phyloP scores from a whole-genome alignment of 1,140 invertebrate genomes.

The Pseudomyrmex gracilis region DNA sequence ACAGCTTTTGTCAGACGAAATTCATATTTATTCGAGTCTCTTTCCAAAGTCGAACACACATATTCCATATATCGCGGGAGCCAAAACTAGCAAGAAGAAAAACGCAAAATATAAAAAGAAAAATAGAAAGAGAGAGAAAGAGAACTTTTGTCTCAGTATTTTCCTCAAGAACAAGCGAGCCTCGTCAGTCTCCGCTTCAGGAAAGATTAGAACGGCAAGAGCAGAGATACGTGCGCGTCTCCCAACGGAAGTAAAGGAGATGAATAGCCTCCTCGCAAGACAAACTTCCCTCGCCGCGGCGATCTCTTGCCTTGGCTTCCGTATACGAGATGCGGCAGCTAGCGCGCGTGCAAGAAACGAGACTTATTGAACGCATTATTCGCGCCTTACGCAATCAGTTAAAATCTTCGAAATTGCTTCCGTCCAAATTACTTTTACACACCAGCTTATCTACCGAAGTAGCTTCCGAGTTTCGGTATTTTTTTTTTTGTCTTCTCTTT shows the following conservation, averaged over 20 bases:
- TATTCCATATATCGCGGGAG: not conserved
- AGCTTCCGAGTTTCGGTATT: not conserved
- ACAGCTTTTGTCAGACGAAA: conserved; percentile 56
- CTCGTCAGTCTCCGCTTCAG: conserved; percentile 53
- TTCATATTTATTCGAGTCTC: conserved; percentile 68
- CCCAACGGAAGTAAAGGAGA: conserved; percentile 56
- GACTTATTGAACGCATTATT: conserved; percentile 45
- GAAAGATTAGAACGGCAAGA: conserved; percentile 64
- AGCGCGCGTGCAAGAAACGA: not conserved
- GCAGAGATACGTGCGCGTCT: conserved; percentile 48
- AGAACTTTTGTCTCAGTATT: conserved; percentile 64
- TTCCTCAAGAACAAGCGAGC: conserved; percentile 42
- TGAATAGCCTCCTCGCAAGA: conserved; percentile 65
- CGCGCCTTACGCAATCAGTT: not conserved
- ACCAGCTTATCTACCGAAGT: not conserved
- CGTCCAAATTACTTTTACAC: not conserved
- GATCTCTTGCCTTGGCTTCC: conserved; percentile 55
- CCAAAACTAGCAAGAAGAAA: conserved; percentile 6
- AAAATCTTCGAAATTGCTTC: not conserved
- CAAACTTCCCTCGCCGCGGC: conserved; percentile 61
- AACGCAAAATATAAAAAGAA: conserved; percentile 13
- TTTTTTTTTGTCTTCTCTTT: not conserved
- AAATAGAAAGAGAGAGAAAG: not conserved
- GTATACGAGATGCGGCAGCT: not conserved
- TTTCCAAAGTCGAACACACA: conserved; percentile 30